These are phyloP conservation scores for Thermophis baileyi DNA, from an alignment of 2,113 vertebrate species.

Conservation along the genomic window DNA sequence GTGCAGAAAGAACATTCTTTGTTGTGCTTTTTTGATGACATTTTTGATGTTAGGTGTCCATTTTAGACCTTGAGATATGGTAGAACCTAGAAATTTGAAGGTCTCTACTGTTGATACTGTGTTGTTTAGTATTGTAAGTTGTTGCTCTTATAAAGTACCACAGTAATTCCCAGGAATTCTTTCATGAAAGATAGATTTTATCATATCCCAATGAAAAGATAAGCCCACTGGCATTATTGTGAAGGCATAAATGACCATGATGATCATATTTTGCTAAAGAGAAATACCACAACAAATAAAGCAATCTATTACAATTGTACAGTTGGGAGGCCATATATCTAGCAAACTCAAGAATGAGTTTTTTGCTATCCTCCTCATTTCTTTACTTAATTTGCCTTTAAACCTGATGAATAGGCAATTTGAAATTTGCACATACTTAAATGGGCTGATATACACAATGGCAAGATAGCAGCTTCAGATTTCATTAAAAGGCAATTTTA, in stretches of 20 bases:
- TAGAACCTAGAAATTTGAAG: too few species aligned
- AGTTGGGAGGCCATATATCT: not conserved
- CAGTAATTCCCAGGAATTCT: not conserved
- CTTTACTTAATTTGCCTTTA: not conserved
- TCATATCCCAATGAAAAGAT: not conserved
- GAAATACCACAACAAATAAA: not conserved
- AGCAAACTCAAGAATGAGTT: not conserved
- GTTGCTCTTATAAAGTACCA: conserved; percentile 32
- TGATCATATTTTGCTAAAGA: not conserved
- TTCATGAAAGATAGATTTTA: not conserved
- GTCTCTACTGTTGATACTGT: too few species aligned
- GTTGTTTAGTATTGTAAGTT: not conserved
- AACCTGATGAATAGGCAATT: conserved; percentile 11
- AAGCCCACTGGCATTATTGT: not conserved
- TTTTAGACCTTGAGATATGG: too few species aligned
- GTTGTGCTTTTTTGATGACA: too few species aligned
- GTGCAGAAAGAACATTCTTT: too few species aligned
- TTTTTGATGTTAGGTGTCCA: too few species aligned
- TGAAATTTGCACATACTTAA: conserved; percentile 18
- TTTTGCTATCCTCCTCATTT: not conserved
- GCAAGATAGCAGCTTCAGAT: not conserved
- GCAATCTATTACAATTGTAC: not conserved
- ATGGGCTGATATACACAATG: not conserved
- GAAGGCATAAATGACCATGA: not conserved
- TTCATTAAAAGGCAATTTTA: conserved; percentile 26